Evolutionary conservation across 2,797 vertebrate genomes (phyloP).

Genomic region (Siniperca scherzeri): DNA sequence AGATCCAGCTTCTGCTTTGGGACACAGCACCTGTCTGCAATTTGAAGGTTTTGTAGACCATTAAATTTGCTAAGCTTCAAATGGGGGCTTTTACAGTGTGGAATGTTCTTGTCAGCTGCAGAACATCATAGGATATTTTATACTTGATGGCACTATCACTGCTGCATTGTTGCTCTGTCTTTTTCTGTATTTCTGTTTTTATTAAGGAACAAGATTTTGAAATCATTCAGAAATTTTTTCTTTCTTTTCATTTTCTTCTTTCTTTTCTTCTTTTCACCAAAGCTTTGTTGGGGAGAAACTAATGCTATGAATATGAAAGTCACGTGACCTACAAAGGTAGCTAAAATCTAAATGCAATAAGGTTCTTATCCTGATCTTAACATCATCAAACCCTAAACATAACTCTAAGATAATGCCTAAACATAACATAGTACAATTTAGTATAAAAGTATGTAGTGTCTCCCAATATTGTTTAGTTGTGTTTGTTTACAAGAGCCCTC

Average conservation of each 20-base stretch:
- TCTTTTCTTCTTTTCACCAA: background rate
- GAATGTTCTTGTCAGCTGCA: too few species aligned
- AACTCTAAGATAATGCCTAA: background rate
- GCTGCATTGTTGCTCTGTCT: background rate
- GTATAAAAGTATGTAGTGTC: background rate
- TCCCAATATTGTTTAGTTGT: background rate
- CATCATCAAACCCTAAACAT: background rate
- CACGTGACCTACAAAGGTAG: background rate
- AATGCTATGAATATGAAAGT: background rate
- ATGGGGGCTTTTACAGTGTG: too few species aligned
- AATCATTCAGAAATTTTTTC: background rate
- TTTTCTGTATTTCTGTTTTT: background rate
- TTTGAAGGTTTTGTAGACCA: background rate
- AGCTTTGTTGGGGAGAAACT: background rate
- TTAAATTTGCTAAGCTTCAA: background rate
- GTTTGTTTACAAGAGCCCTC: background rate
- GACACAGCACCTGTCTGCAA: background rate
- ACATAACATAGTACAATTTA: background rate
- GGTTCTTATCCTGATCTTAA: background rate
- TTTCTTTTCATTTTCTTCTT: background rate
- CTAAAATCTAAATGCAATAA: too few species aligned
- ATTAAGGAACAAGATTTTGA: background rate
- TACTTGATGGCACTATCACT: background rate
- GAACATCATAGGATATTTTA: too few species aligned
- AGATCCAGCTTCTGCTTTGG: background rate